A percentile compares a stretch with the other conserved stretches of the same genome.
Conservation (phyloP, 2,113 vertebrate species). For the Neolamprologus ventralis region DNA sequence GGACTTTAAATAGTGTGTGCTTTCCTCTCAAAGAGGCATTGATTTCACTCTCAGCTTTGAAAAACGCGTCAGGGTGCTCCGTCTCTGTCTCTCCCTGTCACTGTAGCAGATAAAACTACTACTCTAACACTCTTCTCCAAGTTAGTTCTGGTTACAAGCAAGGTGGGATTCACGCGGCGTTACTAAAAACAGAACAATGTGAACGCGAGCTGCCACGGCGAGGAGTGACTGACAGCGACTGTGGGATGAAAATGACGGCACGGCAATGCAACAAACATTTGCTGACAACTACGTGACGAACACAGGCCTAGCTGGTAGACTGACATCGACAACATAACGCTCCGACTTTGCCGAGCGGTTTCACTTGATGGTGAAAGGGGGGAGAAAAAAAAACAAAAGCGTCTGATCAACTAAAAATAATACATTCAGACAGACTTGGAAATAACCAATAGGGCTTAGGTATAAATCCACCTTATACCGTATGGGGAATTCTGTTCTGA, state of each 20-base stretch:
- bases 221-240: conserved; percentile 35
- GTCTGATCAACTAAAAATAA: neutral
- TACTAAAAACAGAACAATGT: conserved; percentile 42
- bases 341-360: neutral
- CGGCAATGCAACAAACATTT: conserved; percentile 22
- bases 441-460: neutral
- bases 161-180: neutral
- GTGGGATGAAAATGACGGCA: conserved; percentile 49
- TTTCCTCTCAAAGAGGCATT: neutral
- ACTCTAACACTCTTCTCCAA: neutral
- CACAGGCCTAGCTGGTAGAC: conserved; percentile 21
- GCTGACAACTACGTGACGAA: conserved; percentile 40
- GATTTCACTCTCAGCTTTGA: conserved; percentile 6
- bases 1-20: neutral
- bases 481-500: conserved; percentile 30
- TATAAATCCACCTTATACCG: conserved; percentile 20
- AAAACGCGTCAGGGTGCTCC: neutral
- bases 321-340: conserved; percentile 11
- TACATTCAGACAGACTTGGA: neutral
- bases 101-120: neutral
- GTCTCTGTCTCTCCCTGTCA: neutral
- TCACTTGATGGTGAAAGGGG: neutral
- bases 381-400: neutral
- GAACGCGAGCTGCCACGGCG: neutral
- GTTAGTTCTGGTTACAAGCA: neutral